These are phyloP conservation scores for Periophthalmodon schlosseri DNA, from an alignment of 2,113 vertebrate genomes.

Conservation along the genomic window DNA sequence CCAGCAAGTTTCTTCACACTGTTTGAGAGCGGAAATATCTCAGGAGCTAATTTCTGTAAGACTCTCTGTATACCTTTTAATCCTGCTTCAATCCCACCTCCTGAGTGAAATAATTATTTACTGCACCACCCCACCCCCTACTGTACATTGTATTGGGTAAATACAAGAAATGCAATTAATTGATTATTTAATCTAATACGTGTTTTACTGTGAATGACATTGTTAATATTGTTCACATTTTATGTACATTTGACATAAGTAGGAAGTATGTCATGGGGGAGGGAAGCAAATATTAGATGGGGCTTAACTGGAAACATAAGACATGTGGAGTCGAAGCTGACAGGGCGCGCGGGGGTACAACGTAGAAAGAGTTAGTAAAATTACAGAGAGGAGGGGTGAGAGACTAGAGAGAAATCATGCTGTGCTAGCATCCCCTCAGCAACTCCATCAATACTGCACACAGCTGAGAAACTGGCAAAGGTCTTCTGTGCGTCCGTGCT, in stretches of 20 bases:
- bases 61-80: conserved; percentile 54
- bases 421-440: conserved; percentile 82
- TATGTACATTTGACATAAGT: conserved; percentile 21
- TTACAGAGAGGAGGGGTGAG: conserved; percentile 30
- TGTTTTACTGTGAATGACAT: neutral
- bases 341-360: conserved; percentile 33
- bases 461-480: conserved; percentile 78
- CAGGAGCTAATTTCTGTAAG: conserved; percentile 40
- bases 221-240: conserved; percentile 16
- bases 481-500: conserved; percentile 60
- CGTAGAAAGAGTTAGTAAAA: conserved; percentile 19
- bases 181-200: neutral
- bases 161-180: neutral
- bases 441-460: conserved; percentile 84
- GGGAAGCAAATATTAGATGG: conserved; percentile 53
- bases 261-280: conserved; percentile 38
- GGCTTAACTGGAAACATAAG: conserved; percentile 62
- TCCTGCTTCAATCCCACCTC: conserved; percentile 34
- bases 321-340: conserved; percentile 57
- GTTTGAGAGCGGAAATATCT: conserved; percentile 48
- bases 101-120: conserved; percentile 41
- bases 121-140: conserved; percentile 46
- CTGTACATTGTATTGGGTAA: conserved; percentile 10
- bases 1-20: conserved; percentile 6
- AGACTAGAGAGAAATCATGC: conserved; percentile 74